A percentile compares a stretch with the other conserved stretches of the same genome.
Conservation (phyloP, 2,797 vertebrate species). For the Tapirus indicus region DNA sequence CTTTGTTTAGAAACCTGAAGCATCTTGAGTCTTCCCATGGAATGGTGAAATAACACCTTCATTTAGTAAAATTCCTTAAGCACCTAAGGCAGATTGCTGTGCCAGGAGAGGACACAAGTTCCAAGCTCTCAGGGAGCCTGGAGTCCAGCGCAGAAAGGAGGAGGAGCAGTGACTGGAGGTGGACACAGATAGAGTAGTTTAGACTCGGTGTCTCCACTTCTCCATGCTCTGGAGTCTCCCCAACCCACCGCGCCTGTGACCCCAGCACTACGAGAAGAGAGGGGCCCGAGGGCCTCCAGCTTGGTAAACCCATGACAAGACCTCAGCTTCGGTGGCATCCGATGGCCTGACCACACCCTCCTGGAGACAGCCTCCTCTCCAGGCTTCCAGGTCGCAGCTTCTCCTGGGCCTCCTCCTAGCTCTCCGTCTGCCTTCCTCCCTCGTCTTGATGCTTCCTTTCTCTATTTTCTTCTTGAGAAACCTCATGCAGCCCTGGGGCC, state of each 20-base stretch:
- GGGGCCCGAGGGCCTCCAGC: not conserved
- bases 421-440: not conserved
- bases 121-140: not conserved
- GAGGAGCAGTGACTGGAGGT: not conserved
- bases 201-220: not conserved
- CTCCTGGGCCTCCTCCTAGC: not conserved
- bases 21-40: not conserved
- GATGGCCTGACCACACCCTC: not conserved
- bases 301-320: not conserved
- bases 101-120: not conserved
- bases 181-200: not conserved
- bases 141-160: not conserved
- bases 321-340: not conserved
- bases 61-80: not conserved
- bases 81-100: not conserved
- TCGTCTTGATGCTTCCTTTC: not conserved
- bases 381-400: not conserved
- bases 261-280: not conserved
- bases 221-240: not conserved
- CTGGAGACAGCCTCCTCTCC: rapidly evolving
- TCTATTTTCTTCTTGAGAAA: not conserved
- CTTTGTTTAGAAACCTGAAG: not conserved
- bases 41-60: not conserved
- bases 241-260: not conserved
- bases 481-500: not conserved